Evolutionary conservation across 2,113 vertebrate species (phyloP).

Genomic region (Herpailurus yagouaroundi): DNA sequence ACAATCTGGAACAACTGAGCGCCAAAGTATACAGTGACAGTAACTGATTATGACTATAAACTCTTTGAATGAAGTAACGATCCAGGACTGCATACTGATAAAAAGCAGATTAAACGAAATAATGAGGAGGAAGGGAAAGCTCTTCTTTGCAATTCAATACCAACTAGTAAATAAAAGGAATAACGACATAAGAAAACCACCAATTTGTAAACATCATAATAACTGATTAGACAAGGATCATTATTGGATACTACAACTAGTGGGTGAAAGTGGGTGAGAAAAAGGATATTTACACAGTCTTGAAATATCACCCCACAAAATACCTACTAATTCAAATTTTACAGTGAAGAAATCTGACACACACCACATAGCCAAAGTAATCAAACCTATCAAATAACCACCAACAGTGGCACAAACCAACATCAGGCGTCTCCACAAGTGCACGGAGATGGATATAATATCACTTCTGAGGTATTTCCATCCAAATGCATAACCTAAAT

Average conservation of each 20-base stretch:
- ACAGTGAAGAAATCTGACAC: constrained; percentile 32
- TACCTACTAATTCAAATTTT: background rate
- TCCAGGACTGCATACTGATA: background rate
- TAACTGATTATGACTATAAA: background rate
- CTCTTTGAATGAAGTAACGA: background rate
- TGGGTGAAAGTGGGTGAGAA: background rate
- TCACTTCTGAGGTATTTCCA: background rate
- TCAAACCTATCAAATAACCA: background rate
- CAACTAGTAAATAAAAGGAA: constrained; percentile 29
- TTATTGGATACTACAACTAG: background rate
- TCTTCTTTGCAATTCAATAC: background rate
- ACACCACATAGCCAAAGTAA: background rate
- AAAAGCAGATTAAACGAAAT: background rate
- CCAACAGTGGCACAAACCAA: background rate
- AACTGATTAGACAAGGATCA: constrained; percentile 1
- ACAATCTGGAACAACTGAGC: background rate
- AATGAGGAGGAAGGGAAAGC: background rate
- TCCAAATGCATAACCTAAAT: constrained; percentile 3
- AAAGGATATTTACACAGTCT: constrained; percentile 27
- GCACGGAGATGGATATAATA: background rate
- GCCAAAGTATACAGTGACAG: background rate
- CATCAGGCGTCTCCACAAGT: background rate
- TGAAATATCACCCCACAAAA: constrained; percentile 27
- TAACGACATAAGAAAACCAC: background rate
- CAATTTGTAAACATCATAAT: background rate